Evolutionary conservation across 2,113 vertebrate genomes (phyloP), one percentile per base, ranked within the genome.

Genomic region (Sciurus niger): DNA sequence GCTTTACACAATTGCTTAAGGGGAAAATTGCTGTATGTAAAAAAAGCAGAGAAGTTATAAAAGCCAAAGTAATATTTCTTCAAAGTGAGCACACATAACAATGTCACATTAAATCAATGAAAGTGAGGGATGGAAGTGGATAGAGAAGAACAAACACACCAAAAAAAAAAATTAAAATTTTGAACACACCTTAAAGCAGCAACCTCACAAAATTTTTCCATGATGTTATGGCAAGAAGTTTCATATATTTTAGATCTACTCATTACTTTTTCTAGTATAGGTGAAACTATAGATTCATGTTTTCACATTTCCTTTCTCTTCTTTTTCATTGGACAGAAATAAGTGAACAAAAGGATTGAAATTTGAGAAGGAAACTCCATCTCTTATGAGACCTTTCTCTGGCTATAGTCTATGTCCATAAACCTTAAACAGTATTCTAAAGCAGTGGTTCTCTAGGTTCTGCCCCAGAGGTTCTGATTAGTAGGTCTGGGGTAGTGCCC

Each of bases 61-160:
- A 37, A 85, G 2, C 34, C 12, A 85, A 84, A 17, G 2, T 2
- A 5, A 40, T 17, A 8, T 34, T 32, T 40, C 17, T 46, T 65
- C 16, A 53, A 65, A 65, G 6, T 8, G 25, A 86, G 6, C 51
- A 10, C 53, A 55, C 25, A 10, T 51, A 20, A 22, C 12, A 63
- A 78, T 11, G 16, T 53, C 43, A 34, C 16, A 30, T n/a, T 8
- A 72, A 73, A 9, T 78, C 67, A 46, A 2, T 28, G 16, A 4
- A 65, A 12, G 5, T 8, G 32, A 18, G 1, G 3, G 30, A 1
- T 17, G 1, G 2, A 10, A 18, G 60, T 20, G 7, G 2, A 67
- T 3, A 24, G 13, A 48, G 16, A 72, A 40, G 20, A 72, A 24
- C 1, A 37, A 32, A 51, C 7, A 88, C 18, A 48, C 13, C 2